Evolutionary conservation across 1,140 invertebrate genomes (phyloP), one percentile per base, ranked within the genome.

Genomic region (Meloidogyne floridensis): DNA sequence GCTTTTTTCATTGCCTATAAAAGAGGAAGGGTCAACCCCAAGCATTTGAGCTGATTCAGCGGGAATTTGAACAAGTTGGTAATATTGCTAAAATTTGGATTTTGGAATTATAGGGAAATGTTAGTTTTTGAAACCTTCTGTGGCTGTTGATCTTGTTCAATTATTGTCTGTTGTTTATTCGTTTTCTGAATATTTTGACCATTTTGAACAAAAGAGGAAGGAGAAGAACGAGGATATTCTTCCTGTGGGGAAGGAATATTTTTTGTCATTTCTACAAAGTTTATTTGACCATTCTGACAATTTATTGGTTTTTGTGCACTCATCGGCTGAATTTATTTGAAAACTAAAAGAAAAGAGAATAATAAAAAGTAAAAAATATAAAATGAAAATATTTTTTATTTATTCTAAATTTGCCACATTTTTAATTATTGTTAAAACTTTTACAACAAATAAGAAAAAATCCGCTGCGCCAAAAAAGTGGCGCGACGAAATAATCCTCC

Each of bases 21-120:
- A 20, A 20, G 77, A 77, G 7, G 59, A 65, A 6, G 59, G n/a
- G n/a, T 65, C 59, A n/a, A 65, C 59, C 0, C 59, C 59, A n/a
- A 65, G n/a, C 59, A 65, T 65, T 6, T 65, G 59, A 65, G 59
- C 59, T 13, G 59, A 65, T 65, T 65, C 59, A 4, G 59, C 59
- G 3, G 59, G 59, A 65, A 65, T 65, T 65, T 65, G 59, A 65
- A 65, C 59, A 65, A 65, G 59, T 65, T 65, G 59, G n/a, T 65
- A 65, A 65, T 65, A 65, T 18, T 65, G 59, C 59, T 65, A 65
- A 65, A 65, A n/a, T 47, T 47, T 47, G 47, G 47, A 47, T 47
- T 4, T 47, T 47, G 47, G 47, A 47, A 47, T 47, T 47, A 47
- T 3, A 47, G 0, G 47, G 47, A 6, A 47, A 47, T 47, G 7